Evolutionary conservation across 2,888 invertebrate species (phyloP).

Genomic region (Halocaridina rubra): DNA sequence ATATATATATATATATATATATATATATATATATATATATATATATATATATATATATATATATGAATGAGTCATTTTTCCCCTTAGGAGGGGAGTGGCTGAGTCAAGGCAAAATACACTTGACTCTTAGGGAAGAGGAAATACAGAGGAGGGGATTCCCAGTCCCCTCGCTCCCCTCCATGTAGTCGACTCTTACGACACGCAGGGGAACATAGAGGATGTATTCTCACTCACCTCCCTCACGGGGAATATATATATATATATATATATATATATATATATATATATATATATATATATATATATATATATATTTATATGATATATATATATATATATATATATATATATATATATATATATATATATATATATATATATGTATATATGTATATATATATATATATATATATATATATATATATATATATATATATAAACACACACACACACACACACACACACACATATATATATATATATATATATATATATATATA

Average conservation of each 20-base stretch:
- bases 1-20: too few relatives aligned
- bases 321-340: constrained; percentile 9
- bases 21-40: too few relatives aligned
- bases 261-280: not conserved
- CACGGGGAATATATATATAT: constrained; percentile 8
- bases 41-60: too few relatives aligned
- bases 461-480: not conserved
- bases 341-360: constrained; percentile 14
- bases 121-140: too few relatives aligned
- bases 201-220: too few relatives aligned
- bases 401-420: not conserved
- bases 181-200: too few relatives aligned
- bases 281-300: not conserved
- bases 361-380: not conserved
- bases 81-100: too few relatives aligned
- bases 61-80: too few relatives aligned
- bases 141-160: too few relatives aligned
- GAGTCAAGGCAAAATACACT: too few relatives aligned
- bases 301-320: not conserved
- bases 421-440: not conserved
- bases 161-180: too few relatives aligned
- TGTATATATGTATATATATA: not conserved
- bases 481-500: constrained; percentile 3
- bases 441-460: not conserved
- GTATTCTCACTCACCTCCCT: too few relatives aligned